phyloP scores from a whole-genome alignment of 2,113 vertebrate genomes.

The Hiodon tergisus region DNA sequence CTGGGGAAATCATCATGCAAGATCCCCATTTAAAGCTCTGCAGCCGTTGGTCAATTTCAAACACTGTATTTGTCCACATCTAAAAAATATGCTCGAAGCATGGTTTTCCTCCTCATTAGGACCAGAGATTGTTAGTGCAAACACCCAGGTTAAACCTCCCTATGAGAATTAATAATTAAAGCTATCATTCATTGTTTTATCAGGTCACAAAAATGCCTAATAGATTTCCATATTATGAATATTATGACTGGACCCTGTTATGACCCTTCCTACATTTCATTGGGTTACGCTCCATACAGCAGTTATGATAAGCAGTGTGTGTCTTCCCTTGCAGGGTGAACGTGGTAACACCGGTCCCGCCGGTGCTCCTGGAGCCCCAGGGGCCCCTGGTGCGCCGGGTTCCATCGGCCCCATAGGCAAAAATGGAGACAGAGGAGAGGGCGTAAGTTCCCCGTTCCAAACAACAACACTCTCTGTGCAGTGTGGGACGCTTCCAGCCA shows the following conservation, averaged over 20 bases:
- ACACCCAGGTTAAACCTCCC: background rate
- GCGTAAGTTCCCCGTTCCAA: slow-evolving; percentile 66
- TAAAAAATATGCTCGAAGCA: too few relatives aligned
- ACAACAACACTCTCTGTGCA: background rate
- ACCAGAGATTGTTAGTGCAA: background rate
- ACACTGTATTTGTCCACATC: too few relatives aligned
- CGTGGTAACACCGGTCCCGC: slow-evolving; percentile 83
- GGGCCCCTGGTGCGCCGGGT: slow-evolving; percentile 79
- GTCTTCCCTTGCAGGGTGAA: slow-evolving; percentile 71
- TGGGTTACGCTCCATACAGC: too few relatives aligned
- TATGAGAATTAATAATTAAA: background rate
- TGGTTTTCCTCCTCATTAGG: too few relatives aligned
- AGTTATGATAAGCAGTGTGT: background rate
- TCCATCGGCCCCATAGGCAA: slow-evolving; percentile 90
- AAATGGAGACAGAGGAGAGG: slow-evolving; percentile 94
- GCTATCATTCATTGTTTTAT: background rate
- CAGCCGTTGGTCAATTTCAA: background rate
- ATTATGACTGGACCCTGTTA: background rate
- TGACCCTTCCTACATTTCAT: too few relatives aligned
- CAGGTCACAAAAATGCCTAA: background rate
- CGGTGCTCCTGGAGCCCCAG: slow-evolving; percentile 83
- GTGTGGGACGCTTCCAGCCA: too few relatives aligned
- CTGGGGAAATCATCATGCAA: background rate
- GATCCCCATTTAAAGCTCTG: background rate
- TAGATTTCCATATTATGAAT: too few relatives aligned